Base-by-base conservation (phyloP, 2,797 vertebrate genomes). In the Microcaecilia unicolor region DNA sequence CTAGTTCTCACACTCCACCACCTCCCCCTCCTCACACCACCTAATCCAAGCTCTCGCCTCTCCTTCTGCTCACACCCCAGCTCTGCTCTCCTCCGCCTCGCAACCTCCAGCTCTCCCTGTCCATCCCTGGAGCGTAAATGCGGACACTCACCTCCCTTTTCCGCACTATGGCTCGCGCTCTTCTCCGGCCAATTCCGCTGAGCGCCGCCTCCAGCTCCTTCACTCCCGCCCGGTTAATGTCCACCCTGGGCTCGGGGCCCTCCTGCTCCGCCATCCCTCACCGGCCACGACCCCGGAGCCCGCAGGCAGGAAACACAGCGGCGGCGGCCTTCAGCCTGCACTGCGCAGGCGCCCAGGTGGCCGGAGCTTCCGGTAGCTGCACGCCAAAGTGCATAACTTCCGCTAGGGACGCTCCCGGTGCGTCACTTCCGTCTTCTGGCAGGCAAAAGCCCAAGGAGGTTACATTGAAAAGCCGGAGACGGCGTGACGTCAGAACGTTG, bases 141-240 rank as follows among this genome's bases (percentile, higher is more conserved):
- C 26, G 34, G 22, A 1, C 38, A 28, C 9, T 14, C 31, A 50
- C 55, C 55, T 58, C 55, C 50, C 50, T 49, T 46, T 58, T 58
- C 13, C 61, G 51, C 27, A 65, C 62, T 41, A 65, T 65, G 7
- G 55, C 58, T 2, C 58, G 28, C 8, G 62, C 62, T 6, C 58
- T 43, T 8, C 58, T 52, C 9, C 52, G 58, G 10, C 63, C 63
- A 15, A 60, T 44, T 3, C 63, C 55, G 25, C 57, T 35, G 27
- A 66, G 50, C 4, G 38, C 55, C 0, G 52, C 47, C 37, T 62
- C 41, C 5, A 62, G 41, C 39, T 66, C 63, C 10, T 63, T 55
- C 22, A 38, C 58, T 3, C 55, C 44, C 12, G 63, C 63, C 17
- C 52, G 47, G 50, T 66, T 66, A 13, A 59, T 55, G 19, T 59